Base-by-base conservation (phyloP, 2,888 invertebrate species). In the Sminthurinus aureus region DNA sequence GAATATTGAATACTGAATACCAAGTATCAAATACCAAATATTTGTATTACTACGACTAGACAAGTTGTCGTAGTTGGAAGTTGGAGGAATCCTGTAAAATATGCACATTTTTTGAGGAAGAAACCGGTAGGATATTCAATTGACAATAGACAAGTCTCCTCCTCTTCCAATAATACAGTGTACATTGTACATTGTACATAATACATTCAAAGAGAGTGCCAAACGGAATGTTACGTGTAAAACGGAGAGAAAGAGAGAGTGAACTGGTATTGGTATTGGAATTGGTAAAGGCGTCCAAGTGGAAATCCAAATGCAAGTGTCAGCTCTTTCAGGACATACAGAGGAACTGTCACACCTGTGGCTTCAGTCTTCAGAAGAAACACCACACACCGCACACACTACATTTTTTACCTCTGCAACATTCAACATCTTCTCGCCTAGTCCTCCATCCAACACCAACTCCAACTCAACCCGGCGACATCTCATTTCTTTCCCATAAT, bases 61-160 rank as follows among this genome's bases (percentile, higher is more conserved):
- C 38, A 4, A 38, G n/a, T n/a, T n/a, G n/a, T n/a, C n/a, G n/a
- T n/a, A n/a, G n/a, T 38, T 38, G 6, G 3, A 38, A 38, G 38
- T 38, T 38, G 38, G 38, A 38, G 38, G 38, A 38, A 38, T 38
- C 38, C 38, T 38, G 38, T 38, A 38, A 38, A 38, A 38, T 38
- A 38, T 38, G 38, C 38, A 38, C 38, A 38, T 38, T 13, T 58
- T 58, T 58, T 58, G 58, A 20, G 75, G n/a, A 50, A 51, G 51
- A 75, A 75, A 75, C 75, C 75, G 75, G 75, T 75, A 75, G 51
- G 75, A 26, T 24, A 73, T 38, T 38, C 38, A 38, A 38, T 38
- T 38, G 38, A 38, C 38, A 38, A 38, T 38, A n/a, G n/a, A n/a
- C n/a, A n/a, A n/a, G n/a, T n/a, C n/a, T n/a, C n/a, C n/a, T n/a